Base-by-base conservation (phyloP, 2,888 invertebrate genomes). In the Drosophila multiciliata region DNA sequence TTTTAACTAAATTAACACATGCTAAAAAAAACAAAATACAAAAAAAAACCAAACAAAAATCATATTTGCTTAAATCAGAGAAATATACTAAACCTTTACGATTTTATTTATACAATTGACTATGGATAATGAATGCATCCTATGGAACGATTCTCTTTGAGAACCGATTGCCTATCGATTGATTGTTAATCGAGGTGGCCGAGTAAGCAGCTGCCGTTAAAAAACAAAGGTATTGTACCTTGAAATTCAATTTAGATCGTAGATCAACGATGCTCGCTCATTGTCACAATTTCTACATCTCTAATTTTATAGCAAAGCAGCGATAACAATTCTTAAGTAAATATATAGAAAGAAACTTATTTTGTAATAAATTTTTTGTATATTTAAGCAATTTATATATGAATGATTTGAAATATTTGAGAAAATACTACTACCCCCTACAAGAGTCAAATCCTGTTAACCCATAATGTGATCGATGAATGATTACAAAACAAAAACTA, bases 1-100 rank as follows among this genome's bases (percentile, higher is more conserved):
- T 85, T 89, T 87, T 87, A 87, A 89, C 80, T 77, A 80, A 87
- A 85, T 78, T 87, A 87, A 84, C 79, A 80, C 63, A 79, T 73
- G 82, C 64, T 70, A 65, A 35, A 70, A 65, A 12, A 20, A n/a
- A n/a, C 53, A 11, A 60, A 68, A 66, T 63, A 62, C 29, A 52
- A 48, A 67, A 64, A 54, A 73, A 58, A 59, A 59, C 58, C 58
- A 33, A 60, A 15, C 23, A 45, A 69, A 69, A 70, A 60, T 23
- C 29, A 53, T 63, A 45, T 57, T 33, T 67, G 61, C 48, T 48
- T 62, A 64, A 72, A 74, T 65, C 60, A 55, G 77, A 81, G 63
- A 78, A 69, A 70, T 80, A 75, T 75, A 75, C 81, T 72, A 78
- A 75, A 81, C 59, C 50, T 49, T 65, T 70, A 67, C 69, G 77